Percentiles rank a stretch among this genome's conserved stretches.
Conservation (phyloP, 2,113 vertebrate species). For the Cephalophus harveyi region DNA sequence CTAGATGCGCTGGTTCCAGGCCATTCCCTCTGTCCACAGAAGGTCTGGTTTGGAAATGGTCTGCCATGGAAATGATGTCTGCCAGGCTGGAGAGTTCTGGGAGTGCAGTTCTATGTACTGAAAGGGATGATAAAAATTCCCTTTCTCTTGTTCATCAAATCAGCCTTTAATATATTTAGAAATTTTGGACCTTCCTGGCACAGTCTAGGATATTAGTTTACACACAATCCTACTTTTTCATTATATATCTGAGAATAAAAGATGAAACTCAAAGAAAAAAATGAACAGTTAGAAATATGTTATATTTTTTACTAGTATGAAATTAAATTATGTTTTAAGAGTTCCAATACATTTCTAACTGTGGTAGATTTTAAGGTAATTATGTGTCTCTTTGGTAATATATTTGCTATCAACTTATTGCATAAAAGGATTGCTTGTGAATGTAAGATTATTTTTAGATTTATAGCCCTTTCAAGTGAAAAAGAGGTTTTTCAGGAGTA, state of each 20-base stretch:
- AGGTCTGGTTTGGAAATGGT: no score
- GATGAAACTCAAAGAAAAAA: not conserved
- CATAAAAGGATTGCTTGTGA: constrained; percentile 56
- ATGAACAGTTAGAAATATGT: not conserved
- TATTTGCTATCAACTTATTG: constrained; percentile 62
- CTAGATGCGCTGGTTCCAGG: accelerated
- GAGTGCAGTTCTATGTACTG: no score
- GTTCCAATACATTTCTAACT: not conserved
- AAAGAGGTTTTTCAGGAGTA: constrained; percentile 45
- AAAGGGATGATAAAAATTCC: not conserved
- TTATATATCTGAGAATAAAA: not conserved
- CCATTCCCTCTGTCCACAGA: not conserved
- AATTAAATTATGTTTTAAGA: constrained; percentile 36
- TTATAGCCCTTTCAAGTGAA: constrained; percentile 63
- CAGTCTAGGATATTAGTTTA: not conserved
- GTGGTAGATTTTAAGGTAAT: constrained; percentile 54
- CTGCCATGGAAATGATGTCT: not conserved
- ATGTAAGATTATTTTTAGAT: constrained; percentile 58
- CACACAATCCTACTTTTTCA: not conserved
- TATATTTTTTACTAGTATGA: not conserved
- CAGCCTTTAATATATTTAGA: not conserved
- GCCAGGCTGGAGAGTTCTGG: no score
- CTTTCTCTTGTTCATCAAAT: not conserved
- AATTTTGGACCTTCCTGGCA: not conserved
- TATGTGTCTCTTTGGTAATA: constrained; percentile 40